Evolutionary conservation across 2,113 vertebrate species (phyloP), one percentile per base, ranked within the genome.

Genomic region (Cebidichthys violaceus): DNA sequence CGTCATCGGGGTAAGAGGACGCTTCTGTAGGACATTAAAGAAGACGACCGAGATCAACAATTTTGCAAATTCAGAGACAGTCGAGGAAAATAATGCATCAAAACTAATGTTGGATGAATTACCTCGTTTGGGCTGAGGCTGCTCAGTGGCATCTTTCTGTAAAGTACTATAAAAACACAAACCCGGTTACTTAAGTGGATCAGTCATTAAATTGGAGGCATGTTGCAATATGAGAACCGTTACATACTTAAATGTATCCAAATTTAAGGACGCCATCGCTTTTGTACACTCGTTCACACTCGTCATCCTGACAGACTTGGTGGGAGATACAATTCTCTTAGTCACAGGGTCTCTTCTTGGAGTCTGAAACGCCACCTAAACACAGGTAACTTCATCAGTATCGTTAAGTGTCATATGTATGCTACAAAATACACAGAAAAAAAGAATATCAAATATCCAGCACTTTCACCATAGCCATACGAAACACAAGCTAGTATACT

Each of bases 341-440:
- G 97, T 97, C 60, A 95, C 88, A 20, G 97, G 97, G 75, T 99
- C 97, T 94, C 97, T 93, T 77, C 94, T 93, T 70, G 98, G 98
- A 33, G 97, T 99, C 84, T 98, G 97, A 92, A 99, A 99, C 77
- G 96, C 97, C 84, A 99, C 98, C 98, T 99, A 67, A 18, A 83
- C n/a, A 88, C 3, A 85, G 59, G 54, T 2, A 14, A 59, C 20
- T 27, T 27, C 15, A 71, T 67, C 14, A 88, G 73, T n/a, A n/a
- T 0, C 17, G 3, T 9, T 9, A 33, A 70, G 27, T 41, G 4
- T 37, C 14, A 54, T 3, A 24, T 70, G 17, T 5, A 54, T n/a
- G 39, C 14, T 24, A 43, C 22, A 64, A 13, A 6, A 57, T 55
- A 8, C 9, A 20, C 39, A 55, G 10, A 1, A 78, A 13, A 60